Conservation (phyloP, 1,140 invertebrate species). For the Rhyacophila brunnea region DNA sequence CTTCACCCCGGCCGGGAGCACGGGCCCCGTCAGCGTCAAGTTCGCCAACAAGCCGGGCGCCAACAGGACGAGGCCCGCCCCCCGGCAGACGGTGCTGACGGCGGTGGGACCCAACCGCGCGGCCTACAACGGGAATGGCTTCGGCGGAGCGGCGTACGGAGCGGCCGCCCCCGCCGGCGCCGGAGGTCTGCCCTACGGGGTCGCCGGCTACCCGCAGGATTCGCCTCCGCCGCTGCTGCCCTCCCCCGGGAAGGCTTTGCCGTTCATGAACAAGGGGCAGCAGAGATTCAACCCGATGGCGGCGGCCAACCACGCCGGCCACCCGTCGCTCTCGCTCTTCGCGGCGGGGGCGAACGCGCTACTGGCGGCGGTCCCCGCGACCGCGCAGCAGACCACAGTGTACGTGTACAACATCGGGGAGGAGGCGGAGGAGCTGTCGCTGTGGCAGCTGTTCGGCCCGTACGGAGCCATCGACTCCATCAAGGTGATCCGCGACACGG, state of each 20-base stretch:
- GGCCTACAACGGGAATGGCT: conserved; percentile 34
- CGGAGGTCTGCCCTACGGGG: conserved; percentile 39
- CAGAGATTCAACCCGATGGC: conserved; percentile 55
- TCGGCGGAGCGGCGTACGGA: conserved; percentile 38
- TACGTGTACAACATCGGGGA: conserved; percentile 96
- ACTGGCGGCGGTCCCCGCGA: conserved; percentile 34
- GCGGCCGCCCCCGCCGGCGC: conserved; percentile 33
- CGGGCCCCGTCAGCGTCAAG: conserved; percentile 49
- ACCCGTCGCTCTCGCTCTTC: conserved; percentile 43
- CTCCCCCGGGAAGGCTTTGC: conserved; percentile 51
- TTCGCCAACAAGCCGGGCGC: conserved; percentile 50
- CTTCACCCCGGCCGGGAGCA: conserved; percentile 43
- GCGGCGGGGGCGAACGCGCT: conserved; percentile 40
- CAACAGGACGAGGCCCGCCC: conserved; percentile 39
- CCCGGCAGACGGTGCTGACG: neutral
- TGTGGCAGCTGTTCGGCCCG: conserved; percentile 99
- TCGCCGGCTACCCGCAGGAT: conserved; percentile 43
- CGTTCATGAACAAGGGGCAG: conserved; percentile 53
- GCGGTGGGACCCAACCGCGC: conserved; percentile 38
- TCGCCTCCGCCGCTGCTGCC: conserved; percentile 48
- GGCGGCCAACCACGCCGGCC: conserved; percentile 41
- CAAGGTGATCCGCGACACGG: conserved; percentile 95
- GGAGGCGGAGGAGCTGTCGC: conserved; percentile 96
- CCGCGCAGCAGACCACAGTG: conserved; percentile 46
- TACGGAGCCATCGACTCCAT: conserved; percentile 99